Conservation (phyloP, 37 sponge, comb jelly and placozoan genomes). For the Sycon ciliatum region DNA sequence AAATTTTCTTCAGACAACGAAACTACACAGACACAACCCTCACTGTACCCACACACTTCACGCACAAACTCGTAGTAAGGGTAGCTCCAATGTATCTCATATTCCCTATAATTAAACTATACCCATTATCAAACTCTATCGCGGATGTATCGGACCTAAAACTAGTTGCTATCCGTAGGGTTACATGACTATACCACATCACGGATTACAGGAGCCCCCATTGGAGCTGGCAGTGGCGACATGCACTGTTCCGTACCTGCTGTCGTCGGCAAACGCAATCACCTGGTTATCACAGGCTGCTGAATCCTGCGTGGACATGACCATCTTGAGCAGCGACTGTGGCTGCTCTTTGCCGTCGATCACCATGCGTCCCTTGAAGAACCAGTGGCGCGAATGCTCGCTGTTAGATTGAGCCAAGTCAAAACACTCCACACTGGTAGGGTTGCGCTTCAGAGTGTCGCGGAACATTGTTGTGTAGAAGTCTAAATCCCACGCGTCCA, state of each 20-base stretch:
- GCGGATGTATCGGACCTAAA: no score
- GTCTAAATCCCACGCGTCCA: slow-evolving; percentile 18
- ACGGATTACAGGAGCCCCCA: no score
- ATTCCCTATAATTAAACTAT: no score
- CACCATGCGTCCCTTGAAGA: slow-evolving; percentile 11
- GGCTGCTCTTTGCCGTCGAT: slow-evolving; percentile 15
- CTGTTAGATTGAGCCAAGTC: slow-evolving; percentile 26
- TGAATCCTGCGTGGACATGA: background rate
- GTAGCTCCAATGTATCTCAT: no score
- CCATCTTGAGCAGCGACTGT: slow-evolving; percentile 11
- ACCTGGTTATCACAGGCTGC: slow-evolving; percentile 12
- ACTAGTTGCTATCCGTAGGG: no score
- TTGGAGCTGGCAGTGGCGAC: no score
- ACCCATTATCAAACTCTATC: no score
- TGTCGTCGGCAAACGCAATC: slow-evolving; percentile 13
- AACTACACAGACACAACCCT: no score
- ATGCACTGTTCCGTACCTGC: slow-evolving; percentile 1
- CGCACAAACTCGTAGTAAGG: no score
- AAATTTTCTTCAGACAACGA: no score
- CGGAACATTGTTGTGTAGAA: slow-evolving; percentile 9
- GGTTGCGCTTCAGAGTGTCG: slow-evolving; percentile 9
- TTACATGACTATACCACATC: no score
- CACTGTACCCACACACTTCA: no score
- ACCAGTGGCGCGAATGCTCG: slow-evolving; percentile 27
- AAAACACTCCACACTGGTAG: slow-evolving; percentile 14